A percentile compares a stretch with the other conserved stretches of the same genome.
These are phyloP conservation scores for Globodera rostochiensis DNA, from an alignment of 1,140 invertebrate species.

Conservation along the genomic window DNA sequence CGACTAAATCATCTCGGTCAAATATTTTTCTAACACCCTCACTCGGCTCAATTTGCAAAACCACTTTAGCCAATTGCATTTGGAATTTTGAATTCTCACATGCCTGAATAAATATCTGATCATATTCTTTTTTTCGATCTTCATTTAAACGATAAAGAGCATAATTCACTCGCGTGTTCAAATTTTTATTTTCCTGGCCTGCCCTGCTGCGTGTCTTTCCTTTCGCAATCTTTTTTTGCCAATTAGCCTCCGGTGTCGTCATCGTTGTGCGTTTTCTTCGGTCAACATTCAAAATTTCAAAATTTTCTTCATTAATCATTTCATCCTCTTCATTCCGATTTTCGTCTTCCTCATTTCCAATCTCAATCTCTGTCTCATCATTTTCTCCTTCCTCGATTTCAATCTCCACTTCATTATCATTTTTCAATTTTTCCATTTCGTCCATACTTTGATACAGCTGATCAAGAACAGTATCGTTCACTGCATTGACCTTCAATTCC, in stretches of 20 bases:
- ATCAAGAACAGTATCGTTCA: too few species aligned
- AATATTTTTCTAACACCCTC: neutral
- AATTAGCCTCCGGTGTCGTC: neutral
- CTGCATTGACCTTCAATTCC: too few species aligned
- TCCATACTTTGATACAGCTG: too few species aligned
- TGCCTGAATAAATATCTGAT: neutral
- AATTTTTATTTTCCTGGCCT: neutral
- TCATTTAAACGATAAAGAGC: neutral
- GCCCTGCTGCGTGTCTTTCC: neutral
- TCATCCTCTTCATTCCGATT: too few species aligned
- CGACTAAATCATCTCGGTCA: neutral
- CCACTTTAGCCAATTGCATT: too few species aligned
- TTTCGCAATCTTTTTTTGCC: neutral
- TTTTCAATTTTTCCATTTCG: too few species aligned
- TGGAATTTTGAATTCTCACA: neutral
- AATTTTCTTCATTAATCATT: too few species aligned
- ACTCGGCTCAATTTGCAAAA: too few species aligned
- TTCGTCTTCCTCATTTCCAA: too few species aligned
- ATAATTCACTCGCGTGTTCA: neutral
- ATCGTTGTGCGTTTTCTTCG: neutral
- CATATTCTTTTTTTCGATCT: neutral
- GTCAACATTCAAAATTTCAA: neutral
- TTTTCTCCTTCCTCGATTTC: too few species aligned
- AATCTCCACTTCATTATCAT: too few species aligned
- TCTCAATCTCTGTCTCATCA: too few species aligned